Percentiles rank a stretch among this genome's conserved stretches.
Conservation (phyloP, 2,113 vertebrate genomes). For the Lathamus discolor region DNA sequence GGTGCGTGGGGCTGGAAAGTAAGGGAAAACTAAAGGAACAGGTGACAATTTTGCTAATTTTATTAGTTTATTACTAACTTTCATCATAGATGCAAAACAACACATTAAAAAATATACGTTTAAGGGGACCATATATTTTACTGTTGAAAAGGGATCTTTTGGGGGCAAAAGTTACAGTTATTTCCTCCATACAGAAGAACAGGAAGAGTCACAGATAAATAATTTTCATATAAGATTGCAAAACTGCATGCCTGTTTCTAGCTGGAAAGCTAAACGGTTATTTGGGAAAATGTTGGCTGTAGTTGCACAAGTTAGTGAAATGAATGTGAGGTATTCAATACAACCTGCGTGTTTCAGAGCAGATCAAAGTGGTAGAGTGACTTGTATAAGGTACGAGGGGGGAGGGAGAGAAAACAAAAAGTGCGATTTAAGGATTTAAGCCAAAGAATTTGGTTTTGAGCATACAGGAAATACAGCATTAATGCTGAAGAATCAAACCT, state of each 20-base stretch:
- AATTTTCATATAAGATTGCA: background rate
- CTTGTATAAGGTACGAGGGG: background rate
- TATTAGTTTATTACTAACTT: background rate
- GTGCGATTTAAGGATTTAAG: background rate
- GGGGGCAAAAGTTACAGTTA: background rate
- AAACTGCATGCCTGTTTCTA: background rate
- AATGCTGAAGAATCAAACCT: background rate
- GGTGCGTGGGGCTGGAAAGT: background rate
- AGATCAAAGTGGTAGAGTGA: background rate
- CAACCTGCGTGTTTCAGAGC: background rate
- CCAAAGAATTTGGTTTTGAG: background rate
- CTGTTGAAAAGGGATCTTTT: background rate
- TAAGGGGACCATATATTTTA: background rate
- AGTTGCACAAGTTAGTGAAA: background rate
- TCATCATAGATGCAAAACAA: background rate
- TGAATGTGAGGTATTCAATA: background rate
- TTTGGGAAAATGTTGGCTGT: background rate
- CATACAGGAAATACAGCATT: background rate
- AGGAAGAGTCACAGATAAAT: background rate
- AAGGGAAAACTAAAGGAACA: constrained; percentile 42
- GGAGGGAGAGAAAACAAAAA: too few species aligned
- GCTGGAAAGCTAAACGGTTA: background rate
- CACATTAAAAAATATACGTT: constrained; percentile 2
- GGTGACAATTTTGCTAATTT: constrained; percentile 13
- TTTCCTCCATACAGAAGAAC: background rate